Evolutionary conservation across 2,797 vertebrate genomes (phyloP).

Genomic region (Amazonetta brasiliensis): DNA sequence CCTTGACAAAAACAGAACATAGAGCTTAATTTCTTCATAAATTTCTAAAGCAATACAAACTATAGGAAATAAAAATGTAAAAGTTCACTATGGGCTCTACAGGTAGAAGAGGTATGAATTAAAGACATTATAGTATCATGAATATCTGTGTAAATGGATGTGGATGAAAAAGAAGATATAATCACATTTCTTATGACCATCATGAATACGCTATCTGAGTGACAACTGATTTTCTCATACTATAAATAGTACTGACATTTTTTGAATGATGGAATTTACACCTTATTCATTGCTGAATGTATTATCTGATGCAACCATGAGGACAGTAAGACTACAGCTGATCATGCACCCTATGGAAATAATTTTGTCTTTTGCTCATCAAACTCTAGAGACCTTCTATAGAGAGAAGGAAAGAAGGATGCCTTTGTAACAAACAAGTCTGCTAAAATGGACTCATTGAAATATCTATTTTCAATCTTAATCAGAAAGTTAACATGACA

Average conservation of each 20-base stretch:
- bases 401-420: slow-evolving; percentile 10
- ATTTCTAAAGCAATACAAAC: background rate
- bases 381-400: slow-evolving; percentile 14
- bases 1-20: background rate
- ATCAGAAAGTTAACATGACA: slow-evolving; percentile 25
- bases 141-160: background rate
- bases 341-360: background rate
- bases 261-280: background rate
- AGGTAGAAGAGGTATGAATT: background rate
- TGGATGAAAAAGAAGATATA: background rate
- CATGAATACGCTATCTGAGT: background rate
- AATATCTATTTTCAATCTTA: slow-evolving; percentile 36
- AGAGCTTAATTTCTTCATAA: no score
- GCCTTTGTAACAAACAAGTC: slow-evolving; percentile 1
- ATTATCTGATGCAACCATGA: background rate
- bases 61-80: background rate
- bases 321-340: background rate
- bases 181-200: background rate
- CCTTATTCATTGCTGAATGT: background rate
- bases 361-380: background rate
- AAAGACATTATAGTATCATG: background rate
- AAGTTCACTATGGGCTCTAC: background rate
- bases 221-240: background rate
- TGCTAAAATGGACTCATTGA: slow-evolving; percentile 19
- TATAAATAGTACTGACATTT: background rate